Evolutionary conservation across 2,888 invertebrate species (phyloP), one percentile per base, ranked within the genome.

Genomic region (Diplazon laetatorius): DNA sequence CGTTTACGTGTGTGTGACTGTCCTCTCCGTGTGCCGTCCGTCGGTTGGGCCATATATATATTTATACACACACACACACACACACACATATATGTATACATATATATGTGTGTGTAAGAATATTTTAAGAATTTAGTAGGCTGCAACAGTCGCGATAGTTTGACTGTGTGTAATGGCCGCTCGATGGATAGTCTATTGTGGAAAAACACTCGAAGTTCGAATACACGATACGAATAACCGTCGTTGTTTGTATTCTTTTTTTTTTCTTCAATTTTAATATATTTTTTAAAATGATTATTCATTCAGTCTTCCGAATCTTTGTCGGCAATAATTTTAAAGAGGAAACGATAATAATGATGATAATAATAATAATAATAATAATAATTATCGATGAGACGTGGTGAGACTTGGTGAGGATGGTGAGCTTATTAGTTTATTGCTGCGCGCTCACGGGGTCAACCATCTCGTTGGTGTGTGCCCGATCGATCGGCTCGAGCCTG

Each of bases 121-220:
- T n/a, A n/a, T n/a, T n/a, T n/a, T n/a, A n/a, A 66, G 66, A 66
- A 52, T 55, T 66, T 42, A 66, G 39, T 66, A 25, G 42, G 52
- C 52, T 25, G 35, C 52, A 55, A 25, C 39, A n/a, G 42, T 14
- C 30, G 35, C 55, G 16, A 55, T 55, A 66, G 20, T 66, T 66
- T 55, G 25, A 37, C 52, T 42, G 52, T 22, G n/a, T n/a, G n/a
- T n/a, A n/a, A n/a, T n/a, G n/a, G n/a, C n/a, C n/a, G n/a, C n/a
- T n/a, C n/a, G n/a, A n/a, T n/a, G n/a, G n/a, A n/a, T n/a, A n/a
- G n/a, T n/a, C n/a, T n/a, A n/a, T n/a, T n/a, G n/a, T n/a, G n/a
- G 62, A 50, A 71, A 71, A 57, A 25, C 68, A 18, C 22, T 44
- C 25, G 37, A 44, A 37, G 20, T 1, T 57, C 35, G 4, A 12